phyloP scores from a whole-genome alignment of 2,888 invertebrate species.

The Heliconius ethilla region DNA sequence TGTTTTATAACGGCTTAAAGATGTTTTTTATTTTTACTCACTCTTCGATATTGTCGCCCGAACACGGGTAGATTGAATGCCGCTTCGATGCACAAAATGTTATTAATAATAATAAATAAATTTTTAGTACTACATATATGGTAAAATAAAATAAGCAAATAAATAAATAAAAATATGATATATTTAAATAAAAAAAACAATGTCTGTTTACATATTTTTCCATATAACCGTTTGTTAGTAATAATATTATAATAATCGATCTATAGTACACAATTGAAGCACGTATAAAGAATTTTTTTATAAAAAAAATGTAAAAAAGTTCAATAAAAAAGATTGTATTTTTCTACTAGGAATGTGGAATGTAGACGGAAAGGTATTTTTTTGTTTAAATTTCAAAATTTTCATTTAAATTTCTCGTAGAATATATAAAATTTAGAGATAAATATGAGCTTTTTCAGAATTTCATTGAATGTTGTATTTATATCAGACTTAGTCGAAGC shows the following conservation, averaged over 20 bases:
- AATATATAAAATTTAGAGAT: slow-evolving; percentile 27
- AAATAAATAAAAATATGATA: slow-evolving; percentile 39
- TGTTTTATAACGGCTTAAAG: background rate
- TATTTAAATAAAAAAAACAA: slow-evolving; percentile 29
- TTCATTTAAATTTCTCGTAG: slow-evolving; percentile 13
- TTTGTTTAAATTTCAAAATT: background rate
- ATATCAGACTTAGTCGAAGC: slow-evolving; percentile 57
- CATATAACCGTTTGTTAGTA: slow-evolving; percentile 41
- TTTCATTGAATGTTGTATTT: slow-evolving; percentile 37
- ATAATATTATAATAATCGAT: slow-evolving; percentile 38
- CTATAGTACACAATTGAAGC: slow-evolving; percentile 41
- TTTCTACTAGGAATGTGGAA: slow-evolving; percentile 47
- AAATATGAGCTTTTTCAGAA: slow-evolving; percentile 39
- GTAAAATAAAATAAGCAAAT: slow-evolving; percentile 26
- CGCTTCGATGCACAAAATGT: slow-evolving; percentile 69
- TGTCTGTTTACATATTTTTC: slow-evolving; percentile 40
- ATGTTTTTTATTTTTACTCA: slow-evolving; percentile 30
- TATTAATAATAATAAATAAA: slow-evolving; percentile 41
- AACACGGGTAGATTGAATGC: slow-evolving; percentile 51
- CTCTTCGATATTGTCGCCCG: slow-evolving; percentile 46
- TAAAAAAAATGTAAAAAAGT: slow-evolving; percentile 35
- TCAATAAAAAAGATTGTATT: slow-evolving; percentile 42
- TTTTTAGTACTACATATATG: background rate
- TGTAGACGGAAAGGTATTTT: slow-evolving; percentile 31
- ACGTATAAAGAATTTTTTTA: slow-evolving; percentile 36